Conservation (phyloP, 2,797 vertebrate species). For the Loriculus beryllinus region DNA sequence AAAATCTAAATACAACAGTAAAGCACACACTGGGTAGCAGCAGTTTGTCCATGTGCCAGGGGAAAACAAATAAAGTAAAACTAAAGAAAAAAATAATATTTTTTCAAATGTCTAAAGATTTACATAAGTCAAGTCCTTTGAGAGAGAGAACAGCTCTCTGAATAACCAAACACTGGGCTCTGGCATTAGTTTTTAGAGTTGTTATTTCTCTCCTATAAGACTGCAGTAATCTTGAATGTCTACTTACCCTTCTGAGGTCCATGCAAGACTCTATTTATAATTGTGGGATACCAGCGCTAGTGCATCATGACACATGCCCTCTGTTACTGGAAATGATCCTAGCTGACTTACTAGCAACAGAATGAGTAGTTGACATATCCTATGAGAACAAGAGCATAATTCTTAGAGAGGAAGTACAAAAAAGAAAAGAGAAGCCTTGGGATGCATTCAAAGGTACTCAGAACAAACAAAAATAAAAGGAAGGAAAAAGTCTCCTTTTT, state of each 20-base stretch:
- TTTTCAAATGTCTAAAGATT: neutral
- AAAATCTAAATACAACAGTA: neutral
- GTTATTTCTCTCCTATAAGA: neutral
- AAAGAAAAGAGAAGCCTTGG: neutral
- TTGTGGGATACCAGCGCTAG: neutral
- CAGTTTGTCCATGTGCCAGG: neutral
- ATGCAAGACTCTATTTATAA: slow-evolving; percentile 56
- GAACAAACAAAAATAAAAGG: neutral
- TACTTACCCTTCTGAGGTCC: slow-evolving; percentile 3
- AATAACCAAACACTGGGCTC: slow-evolving; percentile 1
- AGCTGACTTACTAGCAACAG: neutral
- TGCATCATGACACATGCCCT: neutral
- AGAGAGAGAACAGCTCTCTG: slow-evolving; percentile 24
- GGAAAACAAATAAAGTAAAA: neutral
- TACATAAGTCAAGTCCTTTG: neutral
- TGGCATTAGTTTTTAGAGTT: neutral
- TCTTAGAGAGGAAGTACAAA: neutral
- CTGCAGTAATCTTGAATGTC: neutral
- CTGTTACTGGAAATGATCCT: slow-evolving; percentile 44
- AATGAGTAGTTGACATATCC: neutral
- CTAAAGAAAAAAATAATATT: neutral
- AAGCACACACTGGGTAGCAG: neutral
- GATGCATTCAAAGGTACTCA: neutral
- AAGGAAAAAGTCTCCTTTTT: neutral
- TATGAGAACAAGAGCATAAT: neutral